Evolutionary conservation across 2,888 invertebrate genomes (phyloP), one percentile per base, ranked within the genome.

Genomic region (Zootermopsis nevadensis): DNA sequence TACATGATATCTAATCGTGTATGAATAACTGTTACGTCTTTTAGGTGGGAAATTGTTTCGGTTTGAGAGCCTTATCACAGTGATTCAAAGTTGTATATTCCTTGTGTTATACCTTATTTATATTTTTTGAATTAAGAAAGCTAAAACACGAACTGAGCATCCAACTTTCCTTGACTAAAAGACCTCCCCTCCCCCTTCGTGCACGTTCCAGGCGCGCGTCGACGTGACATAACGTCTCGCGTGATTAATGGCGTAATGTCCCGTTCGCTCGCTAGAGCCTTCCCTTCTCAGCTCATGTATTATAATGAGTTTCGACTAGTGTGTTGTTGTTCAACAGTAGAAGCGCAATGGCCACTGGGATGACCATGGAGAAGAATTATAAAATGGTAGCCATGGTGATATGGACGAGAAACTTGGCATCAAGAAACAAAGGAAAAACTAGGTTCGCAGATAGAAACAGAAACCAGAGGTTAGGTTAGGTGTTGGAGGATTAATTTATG

Each of bases 221-320:
- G 60, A 60, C 60, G 60, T 60, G 60, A 60, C n/a, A n/a, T n/a
- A 48, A 27, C 60, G 60, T 60, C 60, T n/a, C n/a, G 60, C 60
- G 60, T 60, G 60, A 60, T 60, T 60, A n/a, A 60, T 60, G 60
- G n/a, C 27, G 60, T 27, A 60, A 60, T 60, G 60, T 60, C 60
- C 60, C 27, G 60, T 60, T 60, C n/a, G 60, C 27, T n/a, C 60
- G 60, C 60, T 6, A 60, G 60, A n/a, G 15, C 60, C 60, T n/a
- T n/a, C 6, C 60, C 60, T n/a, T n/a, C n/a, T 27, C n/a, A 27
- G 4, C 60, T 6, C 60, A 60, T n/a, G 60, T 27, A 6, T 60
- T 60, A 27, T 60, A 60, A 60, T 60, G 60, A 10, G n/a, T n/a
- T 60, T 60, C 60, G 27, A 60, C 6, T 60, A 27, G 27, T 60